phyloP scores from a whole-genome alignment of 2,797 vertebrate species.

The Falco naumanni region DNA sequence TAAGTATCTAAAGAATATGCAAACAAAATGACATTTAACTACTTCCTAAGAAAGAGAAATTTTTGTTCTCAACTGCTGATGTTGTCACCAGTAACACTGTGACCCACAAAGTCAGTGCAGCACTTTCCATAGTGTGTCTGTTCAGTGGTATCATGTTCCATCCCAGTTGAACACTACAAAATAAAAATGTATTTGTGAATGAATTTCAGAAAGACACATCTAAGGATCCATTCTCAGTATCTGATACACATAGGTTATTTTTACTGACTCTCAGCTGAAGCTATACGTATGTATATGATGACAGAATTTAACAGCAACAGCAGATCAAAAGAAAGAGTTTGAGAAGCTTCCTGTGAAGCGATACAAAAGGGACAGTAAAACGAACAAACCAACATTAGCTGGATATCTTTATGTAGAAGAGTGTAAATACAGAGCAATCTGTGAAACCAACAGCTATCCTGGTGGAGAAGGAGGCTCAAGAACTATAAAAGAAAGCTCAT shows the following conservation, averaged over 20 bases:
- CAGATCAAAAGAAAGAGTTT: background rate
- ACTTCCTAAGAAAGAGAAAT: background rate
- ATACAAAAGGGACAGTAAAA: background rate
- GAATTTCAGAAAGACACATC: background rate
- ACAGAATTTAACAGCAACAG: background rate
- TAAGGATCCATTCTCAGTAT: background rate
- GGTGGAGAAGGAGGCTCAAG: background rate
- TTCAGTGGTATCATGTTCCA: background rate
- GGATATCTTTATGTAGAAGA: background rate
- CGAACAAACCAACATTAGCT: background rate
- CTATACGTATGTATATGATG: rapidly evolving
- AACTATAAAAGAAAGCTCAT: background rate
- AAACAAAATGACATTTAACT: background rate
- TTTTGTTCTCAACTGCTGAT: background rate
- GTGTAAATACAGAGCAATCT: background rate
- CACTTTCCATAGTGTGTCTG: background rate
- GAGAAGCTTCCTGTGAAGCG: background rate
- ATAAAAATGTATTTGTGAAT: background rate
- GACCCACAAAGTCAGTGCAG: background rate
- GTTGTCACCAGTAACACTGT: background rate
- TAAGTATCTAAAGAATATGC: background rate
- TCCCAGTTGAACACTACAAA: background rate
- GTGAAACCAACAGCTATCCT: background rate
- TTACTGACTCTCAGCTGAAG: background rate
- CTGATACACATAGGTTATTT: background rate